A percentile compares a stretch with the other conserved stretches of the same genome.
Conservation (phyloP, 2,888 invertebrate genomes). For the Scaptomyza caliginosa region DNA sequence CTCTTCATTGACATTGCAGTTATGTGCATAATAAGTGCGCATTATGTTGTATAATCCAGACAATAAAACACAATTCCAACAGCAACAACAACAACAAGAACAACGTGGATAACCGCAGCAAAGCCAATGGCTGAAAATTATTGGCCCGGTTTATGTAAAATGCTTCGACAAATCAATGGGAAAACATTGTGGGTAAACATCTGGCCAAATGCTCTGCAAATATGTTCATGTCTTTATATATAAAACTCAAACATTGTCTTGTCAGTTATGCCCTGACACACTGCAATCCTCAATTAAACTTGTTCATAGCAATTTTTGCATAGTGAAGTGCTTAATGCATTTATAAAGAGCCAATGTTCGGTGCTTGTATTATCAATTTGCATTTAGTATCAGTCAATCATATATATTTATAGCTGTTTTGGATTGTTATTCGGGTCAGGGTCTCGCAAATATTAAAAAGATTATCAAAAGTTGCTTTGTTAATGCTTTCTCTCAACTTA, state of each 20-base stretch:
- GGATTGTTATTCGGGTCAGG: slow-evolving; percentile 6
- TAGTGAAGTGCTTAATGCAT: slow-evolving; percentile 29
- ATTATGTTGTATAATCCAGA: slow-evolving; percentile 46
- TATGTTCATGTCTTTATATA: slow-evolving; percentile 14
- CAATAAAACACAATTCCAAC: slow-evolving; percentile 33
- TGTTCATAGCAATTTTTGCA: slow-evolving; percentile 28
- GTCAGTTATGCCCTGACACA: slow-evolving; percentile 21
- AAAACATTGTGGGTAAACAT: slow-evolving; percentile 8
- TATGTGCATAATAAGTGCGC: slow-evolving; percentile 46
- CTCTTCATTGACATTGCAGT: slow-evolving; percentile 51
- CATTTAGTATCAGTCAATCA: slow-evolving; percentile 2
- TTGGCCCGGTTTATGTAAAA: slow-evolving; percentile 13
- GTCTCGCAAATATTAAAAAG: neutral
- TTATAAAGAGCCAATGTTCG: slow-evolving; percentile 4
- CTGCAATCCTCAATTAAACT: slow-evolving; percentile 40
- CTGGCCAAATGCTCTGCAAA: slow-evolving; percentile 1
- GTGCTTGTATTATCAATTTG: slow-evolving; percentile 15
- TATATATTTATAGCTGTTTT: neutral
- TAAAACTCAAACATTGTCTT: slow-evolving; percentile 14
- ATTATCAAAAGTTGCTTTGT: neutral
- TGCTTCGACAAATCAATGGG: slow-evolving; percentile 13
- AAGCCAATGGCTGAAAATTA: slow-evolving; percentile 17
- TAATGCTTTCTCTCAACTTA: too few species aligned
- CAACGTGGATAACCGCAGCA: slow-evolving; percentile 11
- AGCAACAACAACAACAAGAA: slow-evolving; percentile 6